phyloP scores from a whole-genome alignment of 1,140 invertebrate genomes.

The Aleiodes sp. region DNA sequence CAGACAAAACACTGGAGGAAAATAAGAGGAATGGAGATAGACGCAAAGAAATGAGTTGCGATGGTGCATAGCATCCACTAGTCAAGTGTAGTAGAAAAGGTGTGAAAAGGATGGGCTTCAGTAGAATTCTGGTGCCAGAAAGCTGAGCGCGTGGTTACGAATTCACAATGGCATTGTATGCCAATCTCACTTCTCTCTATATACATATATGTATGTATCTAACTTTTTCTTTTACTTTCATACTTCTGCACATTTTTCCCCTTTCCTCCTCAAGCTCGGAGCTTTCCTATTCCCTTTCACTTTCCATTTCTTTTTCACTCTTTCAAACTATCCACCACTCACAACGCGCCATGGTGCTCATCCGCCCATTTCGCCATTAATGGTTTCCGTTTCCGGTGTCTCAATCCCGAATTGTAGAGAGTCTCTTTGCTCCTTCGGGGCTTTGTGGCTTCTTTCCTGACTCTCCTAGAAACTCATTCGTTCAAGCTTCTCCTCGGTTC shows the following conservation, averaged over 20 bases:
- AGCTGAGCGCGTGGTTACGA: conserved; percentile 40
- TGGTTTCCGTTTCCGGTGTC: conserved; percentile 44
- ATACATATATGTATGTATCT: too few species aligned
- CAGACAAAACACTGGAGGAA: conserved; percentile 1
- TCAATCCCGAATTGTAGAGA: conserved; percentile 35
- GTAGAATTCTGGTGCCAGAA: neutral
- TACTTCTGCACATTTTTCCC: conserved; percentile 14
- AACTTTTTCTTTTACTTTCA: conserved; percentile 21
- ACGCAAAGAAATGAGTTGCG: neutral
- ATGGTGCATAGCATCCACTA: neutral
- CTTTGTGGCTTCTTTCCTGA: conserved; percentile 5
- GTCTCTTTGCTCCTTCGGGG: conserved; percentile 19
- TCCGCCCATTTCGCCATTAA: conserved; percentile 39
- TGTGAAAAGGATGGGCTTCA: conserved; percentile 9
- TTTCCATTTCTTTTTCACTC: neutral
- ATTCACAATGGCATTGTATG: conserved; percentile 52
- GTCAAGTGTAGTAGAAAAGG: neutral
- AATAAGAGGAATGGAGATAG: conserved; percentile 25
- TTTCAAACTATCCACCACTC: neutral
- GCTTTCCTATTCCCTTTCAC: conserved; percentile 13
- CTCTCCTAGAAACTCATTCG: neutral
- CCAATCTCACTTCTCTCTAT: conserved; percentile 30
- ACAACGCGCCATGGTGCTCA: conserved; percentile 15
- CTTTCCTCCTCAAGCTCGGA: conserved; percentile 8
- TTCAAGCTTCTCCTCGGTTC: too few species aligned